Evolutionary conservation across 2,888 invertebrate genomes (phyloP).

Genomic region (Pachymerium ferrugineum): DNA sequence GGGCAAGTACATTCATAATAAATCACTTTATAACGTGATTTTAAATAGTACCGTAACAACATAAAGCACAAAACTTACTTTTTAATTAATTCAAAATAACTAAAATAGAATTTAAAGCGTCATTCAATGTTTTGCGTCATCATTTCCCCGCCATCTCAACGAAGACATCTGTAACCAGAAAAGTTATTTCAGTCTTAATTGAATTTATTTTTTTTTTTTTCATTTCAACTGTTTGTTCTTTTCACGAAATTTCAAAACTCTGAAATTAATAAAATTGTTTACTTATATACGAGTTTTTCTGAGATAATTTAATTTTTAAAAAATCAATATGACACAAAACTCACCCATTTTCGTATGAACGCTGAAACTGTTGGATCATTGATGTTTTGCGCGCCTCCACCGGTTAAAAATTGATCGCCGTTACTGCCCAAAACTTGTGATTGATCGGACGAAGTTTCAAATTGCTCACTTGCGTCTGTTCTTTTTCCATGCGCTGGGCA

Average conservation of each 20-base stretch:
- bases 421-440: neutral
- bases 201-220: neutral
- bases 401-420: neutral
- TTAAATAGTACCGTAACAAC: no score
- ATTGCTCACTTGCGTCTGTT: neutral
- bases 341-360: neutral
- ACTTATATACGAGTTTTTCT: no score
- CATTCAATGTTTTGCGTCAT: neutral
- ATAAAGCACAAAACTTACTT: no score
- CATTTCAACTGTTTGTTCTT: no score
- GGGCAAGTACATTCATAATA: no score
- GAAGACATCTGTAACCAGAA: neutral
- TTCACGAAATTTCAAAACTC: no score
- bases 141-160: neutral
- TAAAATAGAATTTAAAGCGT: neutral
- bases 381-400: neutral
- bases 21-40: no score
- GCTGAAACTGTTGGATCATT: neutral
- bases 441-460: neutral
- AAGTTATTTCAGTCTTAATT: neutral
- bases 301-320: no score
- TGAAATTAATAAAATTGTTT: no score
- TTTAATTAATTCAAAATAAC: no score
- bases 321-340: no score
- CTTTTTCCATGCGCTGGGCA: neutral